Conservation (phyloP, 2,113 vertebrate genomes). For the Ariopsis seemanni region DNA sequence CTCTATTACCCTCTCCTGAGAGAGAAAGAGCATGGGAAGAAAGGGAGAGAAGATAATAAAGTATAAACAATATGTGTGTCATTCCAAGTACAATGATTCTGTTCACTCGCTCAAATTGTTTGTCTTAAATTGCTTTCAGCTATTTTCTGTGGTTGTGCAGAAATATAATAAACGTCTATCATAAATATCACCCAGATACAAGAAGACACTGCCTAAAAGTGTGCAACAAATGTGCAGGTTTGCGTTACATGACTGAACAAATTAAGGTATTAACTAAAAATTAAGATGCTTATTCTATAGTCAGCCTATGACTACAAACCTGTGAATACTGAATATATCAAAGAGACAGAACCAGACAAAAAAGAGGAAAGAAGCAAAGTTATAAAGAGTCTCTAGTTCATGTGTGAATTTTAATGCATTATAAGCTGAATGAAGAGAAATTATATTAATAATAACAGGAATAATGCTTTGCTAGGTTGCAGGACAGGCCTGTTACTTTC, state of each 20-base stretch:
- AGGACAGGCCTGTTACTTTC: neutral
- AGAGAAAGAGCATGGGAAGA: constrained; percentile 3
- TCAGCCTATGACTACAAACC: neutral
- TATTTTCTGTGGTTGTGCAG: neutral
- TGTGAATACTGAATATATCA: neutral
- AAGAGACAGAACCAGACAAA: neutral
- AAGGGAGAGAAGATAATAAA: neutral
- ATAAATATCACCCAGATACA: constrained; percentile 13
- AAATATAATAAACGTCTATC: constrained; percentile 36
- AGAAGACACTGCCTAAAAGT: constrained; percentile 4
- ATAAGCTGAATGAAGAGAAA: neutral
- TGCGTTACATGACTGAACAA: constrained; percentile 38
- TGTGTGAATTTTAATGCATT: neutral
- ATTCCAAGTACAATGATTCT: constrained; percentile 29
- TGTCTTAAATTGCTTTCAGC: constrained; percentile 30
- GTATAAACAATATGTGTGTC: constrained; percentile 3
- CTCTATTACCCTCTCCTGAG: constrained; percentile 91
- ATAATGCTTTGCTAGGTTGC: neutral
- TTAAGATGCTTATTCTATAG: neutral
- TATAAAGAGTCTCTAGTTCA: neutral
- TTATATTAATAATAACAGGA: neutral
- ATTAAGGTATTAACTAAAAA: constrained; percentile 32
- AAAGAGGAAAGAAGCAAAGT: neutral
- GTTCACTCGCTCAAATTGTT: constrained; percentile 12
- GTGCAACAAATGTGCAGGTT: constrained; percentile 59